Evolutionary conservation across 2,888 invertebrate species (phyloP).

Genomic region (Watsonalla binaria): DNA sequence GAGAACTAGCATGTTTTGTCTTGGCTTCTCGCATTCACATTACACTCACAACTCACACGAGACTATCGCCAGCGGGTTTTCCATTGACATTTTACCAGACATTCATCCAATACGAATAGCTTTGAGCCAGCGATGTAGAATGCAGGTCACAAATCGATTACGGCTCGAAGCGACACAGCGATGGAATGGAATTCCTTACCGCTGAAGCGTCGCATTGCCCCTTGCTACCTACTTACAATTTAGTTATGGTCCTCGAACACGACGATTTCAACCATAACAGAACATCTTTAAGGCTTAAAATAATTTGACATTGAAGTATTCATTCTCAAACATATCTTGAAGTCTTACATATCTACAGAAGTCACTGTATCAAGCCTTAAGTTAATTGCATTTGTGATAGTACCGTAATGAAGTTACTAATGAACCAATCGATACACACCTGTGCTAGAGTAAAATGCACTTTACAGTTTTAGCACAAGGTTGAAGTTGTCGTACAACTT

Average conservation of each 20-base stretch:
- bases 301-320: no score
- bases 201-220: conserved; percentile 11
- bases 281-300: background rate
- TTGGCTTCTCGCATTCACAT: background rate
- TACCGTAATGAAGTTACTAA: no score
- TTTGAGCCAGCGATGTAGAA: background rate
- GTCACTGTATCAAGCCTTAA: no score
- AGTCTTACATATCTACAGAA: no score
- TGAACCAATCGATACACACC: no score
- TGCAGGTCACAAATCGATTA: no score
- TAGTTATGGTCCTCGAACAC: background rate
- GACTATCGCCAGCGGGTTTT: background rate
- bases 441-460: no score
- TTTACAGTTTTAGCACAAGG: no score
- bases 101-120: background rate
- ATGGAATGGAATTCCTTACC: conserved; percentile 6
- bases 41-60: background rate
- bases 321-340: no score
- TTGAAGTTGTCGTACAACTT: no score
- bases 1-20: background rate
- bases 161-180: background rate
- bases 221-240: background rate
- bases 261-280: background rate
- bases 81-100: background rate
- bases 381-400: no score